Base-by-base conservation (phyloP, 2,888 invertebrate species). In the Gnatocerus cornutus region DNA sequence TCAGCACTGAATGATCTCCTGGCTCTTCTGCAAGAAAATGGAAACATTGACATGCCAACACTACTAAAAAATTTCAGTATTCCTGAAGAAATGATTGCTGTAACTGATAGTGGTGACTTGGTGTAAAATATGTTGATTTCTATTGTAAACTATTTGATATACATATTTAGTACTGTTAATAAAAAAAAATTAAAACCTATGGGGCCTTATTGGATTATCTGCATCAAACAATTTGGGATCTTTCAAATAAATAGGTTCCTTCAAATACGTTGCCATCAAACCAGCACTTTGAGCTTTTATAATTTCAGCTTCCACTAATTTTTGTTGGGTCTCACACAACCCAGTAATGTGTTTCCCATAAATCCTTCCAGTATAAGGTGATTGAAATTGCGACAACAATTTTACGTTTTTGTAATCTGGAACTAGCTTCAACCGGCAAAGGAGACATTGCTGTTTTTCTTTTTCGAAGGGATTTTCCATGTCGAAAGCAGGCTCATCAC, bases 291-390 rank as follows among this genome's bases (percentile, higher is more conserved):
- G 93, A 0, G 97, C 92, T 80, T 93, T 92, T 0, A 77, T 79
- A 37, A 97, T 93, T 82, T 95, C 94, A 3, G 79, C 81, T 81
- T 93, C 91, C 0, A 98, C 89, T 75, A 88, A 84, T 46, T 87
- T 87, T 78, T 98, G 97, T 82, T 96, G 95, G 5, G 86, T 82
- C 80, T 90, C 89, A 82, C 99, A 99, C 45, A 99, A 88, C 0
- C 99, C 97, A 3, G 99, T 99, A 43, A 99, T 94, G 79, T 98
- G 95, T 62, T 93, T 89, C 0, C 95, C 96, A 82, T 98, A 99
- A 71, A 98, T 90, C 74, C 92, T 89, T 0, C 99, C 99, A 0
- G 99, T 98, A 82, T 94, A 96, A 0, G 96, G 93, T 30, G 98
- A 99, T 80, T 98, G 94, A 84, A 99, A 99, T 83, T 99, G 98